Evolutionary conservation across 2,113 vertebrate genomes (phyloP).

Genomic region (Callopanchax toddi): DNA sequence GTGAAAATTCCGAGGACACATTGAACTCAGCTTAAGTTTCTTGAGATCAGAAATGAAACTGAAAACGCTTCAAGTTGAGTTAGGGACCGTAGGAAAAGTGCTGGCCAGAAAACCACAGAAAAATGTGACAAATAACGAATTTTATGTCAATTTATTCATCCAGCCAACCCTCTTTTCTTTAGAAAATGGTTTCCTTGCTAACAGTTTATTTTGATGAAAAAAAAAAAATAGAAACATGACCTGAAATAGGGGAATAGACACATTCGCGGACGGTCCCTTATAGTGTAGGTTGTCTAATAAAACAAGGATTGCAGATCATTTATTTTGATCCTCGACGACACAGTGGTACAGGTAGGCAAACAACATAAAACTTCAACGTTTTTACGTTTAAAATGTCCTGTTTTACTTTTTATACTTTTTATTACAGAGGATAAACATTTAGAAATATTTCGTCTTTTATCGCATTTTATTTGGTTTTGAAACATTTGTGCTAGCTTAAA

Average conservation of each 20-base stretch:
- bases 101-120: fast-evolving
- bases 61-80: fast-evolving
- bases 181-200: neutral
- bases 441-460: too few species aligned
- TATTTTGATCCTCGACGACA: neutral
- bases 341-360: slow-evolving; percentile 4
- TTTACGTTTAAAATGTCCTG: neutral
- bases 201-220: fast-evolving
- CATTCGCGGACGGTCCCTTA: slow-evolving; percentile 18
- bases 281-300: neutral
- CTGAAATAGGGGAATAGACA: fast-evolving
- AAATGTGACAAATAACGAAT: fast-evolving
- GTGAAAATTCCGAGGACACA: neutral
- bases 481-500: too few species aligned
- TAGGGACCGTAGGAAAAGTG: slow-evolving; percentile 1
- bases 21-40: slow-evolving; percentile 48
- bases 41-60: slow-evolving; percentile 42
- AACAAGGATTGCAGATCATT: too few species aligned
- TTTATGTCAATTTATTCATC: fast-evolving
- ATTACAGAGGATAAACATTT: neutral
- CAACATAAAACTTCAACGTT: fast-evolving
- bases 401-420: neutral
- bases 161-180: fast-evolving
- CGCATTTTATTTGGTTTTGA: neutral
- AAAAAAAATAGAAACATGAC: fast-evolving